These are phyloP conservation scores for Drosophila leontia DNA, from an alignment of 1,140 invertebrate genomes.

Conservation along the genomic window DNA sequence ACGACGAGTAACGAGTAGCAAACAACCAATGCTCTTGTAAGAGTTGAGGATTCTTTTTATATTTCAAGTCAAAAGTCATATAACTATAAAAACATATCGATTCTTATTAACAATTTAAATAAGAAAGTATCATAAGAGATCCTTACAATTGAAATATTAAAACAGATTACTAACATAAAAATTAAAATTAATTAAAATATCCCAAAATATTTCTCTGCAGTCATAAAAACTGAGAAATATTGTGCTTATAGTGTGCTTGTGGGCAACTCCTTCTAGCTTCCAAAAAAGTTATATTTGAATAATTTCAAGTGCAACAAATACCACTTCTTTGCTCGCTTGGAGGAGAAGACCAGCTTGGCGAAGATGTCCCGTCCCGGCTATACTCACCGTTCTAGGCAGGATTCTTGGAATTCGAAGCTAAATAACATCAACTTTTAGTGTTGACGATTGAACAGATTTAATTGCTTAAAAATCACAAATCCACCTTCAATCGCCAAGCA, in stretches of 20 bases:
- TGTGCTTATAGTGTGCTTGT: not conserved
- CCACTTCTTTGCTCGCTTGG: slow-evolving; percentile 58
- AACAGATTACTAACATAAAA: no score
- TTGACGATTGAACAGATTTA: slow-evolving; percentile 75
- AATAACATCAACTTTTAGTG: slow-evolving; percentile 50
- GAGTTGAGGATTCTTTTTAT: no score
- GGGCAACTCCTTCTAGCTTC: slow-evolving; percentile 51
- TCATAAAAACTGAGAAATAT: not conserved
- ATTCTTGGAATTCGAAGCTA: not conserved
- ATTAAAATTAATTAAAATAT: no score
- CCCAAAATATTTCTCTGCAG: no score
- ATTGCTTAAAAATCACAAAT: slow-evolving; percentile 33
- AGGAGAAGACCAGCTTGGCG: slow-evolving; percentile 20
- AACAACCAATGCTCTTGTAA: no score
- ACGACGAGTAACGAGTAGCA: no score
- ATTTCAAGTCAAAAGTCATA: no score
- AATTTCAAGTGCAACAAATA: slow-evolving; percentile 46
- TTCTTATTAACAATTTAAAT: no score
- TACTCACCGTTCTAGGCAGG: not conserved
- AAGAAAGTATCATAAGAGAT: no score
- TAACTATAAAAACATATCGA: no score
- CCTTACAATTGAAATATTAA: no score
- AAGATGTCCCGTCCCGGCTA: not conserved
- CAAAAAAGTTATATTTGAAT: slow-evolving; percentile 67
- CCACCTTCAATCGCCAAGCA: slow-evolving; percentile 62